Evolutionary conservation across 1,140 invertebrate genomes (phyloP).

Genomic region (Lerema accius): DNA sequence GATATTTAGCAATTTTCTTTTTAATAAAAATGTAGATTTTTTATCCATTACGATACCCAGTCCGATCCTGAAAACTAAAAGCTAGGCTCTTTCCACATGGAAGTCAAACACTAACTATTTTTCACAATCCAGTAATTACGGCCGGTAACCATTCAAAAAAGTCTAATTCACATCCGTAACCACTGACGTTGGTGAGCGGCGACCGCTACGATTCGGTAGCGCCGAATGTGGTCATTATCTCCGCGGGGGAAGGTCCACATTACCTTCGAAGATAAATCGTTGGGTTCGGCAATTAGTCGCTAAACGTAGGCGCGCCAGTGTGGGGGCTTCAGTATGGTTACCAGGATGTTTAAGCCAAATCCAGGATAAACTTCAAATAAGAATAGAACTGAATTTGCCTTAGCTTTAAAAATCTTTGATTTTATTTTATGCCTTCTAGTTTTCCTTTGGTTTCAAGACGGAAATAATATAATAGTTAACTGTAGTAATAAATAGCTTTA

Average conservation of each 20-base stretch:
- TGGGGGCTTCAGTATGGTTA: slow-evolving; percentile 37
- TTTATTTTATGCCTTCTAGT: too few relatives aligned
- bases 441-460: too few relatives aligned
- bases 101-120: slow-evolving; percentile 13
- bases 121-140: slow-evolving; percentile 25
- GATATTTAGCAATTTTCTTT: too few relatives aligned
- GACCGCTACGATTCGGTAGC: slow-evolving; percentile 27
- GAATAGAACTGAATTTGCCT: too few relatives aligned
- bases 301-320: slow-evolving; percentile 45
- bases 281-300: slow-evolving; percentile 54
- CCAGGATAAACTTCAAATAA: neutral
- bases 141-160: slow-evolving; percentile 30
- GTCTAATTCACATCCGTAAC: slow-evolving; percentile 42
- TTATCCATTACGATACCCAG: too few relatives aligned
- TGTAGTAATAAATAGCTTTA: too few relatives aligned
- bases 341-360: slow-evolving; percentile 7
- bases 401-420: too few relatives aligned
- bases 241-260: slow-evolving; percentile 18
- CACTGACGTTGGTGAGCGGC: slow-evolving; percentile 32
- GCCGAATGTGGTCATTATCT: slow-evolving; percentile 29
- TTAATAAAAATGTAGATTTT: too few relatives aligned
- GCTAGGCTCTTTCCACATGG: too few relatives aligned
- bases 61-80: too few relatives aligned
- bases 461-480: too few relatives aligned
- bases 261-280: slow-evolving; percentile 37